A percentile compares a stretch with the other conserved stretches of the same genome.
Conservation (phyloP, 2,113 vertebrate species). For the Alligator sinensis region DNA sequence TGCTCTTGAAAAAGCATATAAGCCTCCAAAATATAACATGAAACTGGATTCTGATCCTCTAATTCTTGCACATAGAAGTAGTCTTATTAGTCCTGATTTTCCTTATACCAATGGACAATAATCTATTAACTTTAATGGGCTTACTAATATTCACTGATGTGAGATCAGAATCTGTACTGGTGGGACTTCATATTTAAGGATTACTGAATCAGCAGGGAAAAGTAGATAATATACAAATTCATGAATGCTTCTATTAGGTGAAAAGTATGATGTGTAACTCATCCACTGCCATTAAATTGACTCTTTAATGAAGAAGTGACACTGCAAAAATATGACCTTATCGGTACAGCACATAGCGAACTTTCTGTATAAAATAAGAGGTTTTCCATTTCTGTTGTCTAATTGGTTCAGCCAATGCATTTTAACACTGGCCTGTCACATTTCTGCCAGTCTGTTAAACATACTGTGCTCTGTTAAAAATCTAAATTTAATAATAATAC, state of each 20-base stretch:
- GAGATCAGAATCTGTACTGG: slow-evolving; percentile 53
- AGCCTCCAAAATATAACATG: slow-evolving; percentile 68
- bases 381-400: slow-evolving; percentile 51
- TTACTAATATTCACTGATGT: slow-evolving; percentile 58
- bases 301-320: slow-evolving; percentile 73
- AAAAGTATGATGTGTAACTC: slow-evolving; percentile 41
- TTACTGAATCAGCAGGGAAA: slow-evolving; percentile 47
- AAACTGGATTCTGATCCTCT: slow-evolving; percentile 22
- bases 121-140: slow-evolving; percentile 61
- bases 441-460: not conserved
- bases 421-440: slow-evolving; percentile 32
- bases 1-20: slow-evolving; percentile 49
- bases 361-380: slow-evolving; percentile 69
- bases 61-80: slow-evolving; percentile 62
- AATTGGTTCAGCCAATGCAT: slow-evolving; percentile 59
- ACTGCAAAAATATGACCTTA: slow-evolving; percentile 66
- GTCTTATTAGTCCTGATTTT: slow-evolving; percentile 67
- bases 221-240: slow-evolving; percentile 49
- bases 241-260: slow-evolving; percentile 61
- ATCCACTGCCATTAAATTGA: slow-evolving; percentile 66
- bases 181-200: slow-evolving; percentile 57
- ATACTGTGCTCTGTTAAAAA: not conserved
- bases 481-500: not conserved
- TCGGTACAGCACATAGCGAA: slow-evolving; percentile 64
- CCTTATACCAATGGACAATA: slow-evolving; percentile 51